Evolutionary conservation across 2,113 vertebrate species (phyloP), one percentile per base, ranked within the genome.

Genomic region (Bubo bubo): DNA sequence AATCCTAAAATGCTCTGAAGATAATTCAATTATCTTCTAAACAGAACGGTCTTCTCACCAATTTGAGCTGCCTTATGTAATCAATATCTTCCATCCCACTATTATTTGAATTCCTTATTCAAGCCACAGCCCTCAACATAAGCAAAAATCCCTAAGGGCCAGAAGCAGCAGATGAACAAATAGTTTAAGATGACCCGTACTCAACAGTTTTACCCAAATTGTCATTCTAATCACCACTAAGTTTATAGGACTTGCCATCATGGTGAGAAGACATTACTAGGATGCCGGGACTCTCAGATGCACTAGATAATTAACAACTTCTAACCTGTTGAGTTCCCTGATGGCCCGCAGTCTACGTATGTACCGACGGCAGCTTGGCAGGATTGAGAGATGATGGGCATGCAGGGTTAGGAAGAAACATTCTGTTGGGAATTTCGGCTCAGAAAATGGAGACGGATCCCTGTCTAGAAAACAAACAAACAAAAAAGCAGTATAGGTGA

Each of bases 391-490:
- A 95, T 99, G 99, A 93, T 99, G 99, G 49, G 99, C 97, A 12
- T 99, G 99, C 95, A 99, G 98, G 2, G 99, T 99, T 63, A 99
- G 98, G 95, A 99, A 99, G 98, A 99, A 99, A 97, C 99, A 99
- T 90, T 99, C 99, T 0, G 99, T 99, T 4, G 99, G 99, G 97
- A 99, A 99, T 95, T 99, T 99, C 8, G 99, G 99, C 97, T 99
- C 99, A 58, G 99, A 98, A 95, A 99, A 99, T 7, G 98, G 98
- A 76, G 98, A 97, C 14, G 98, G 98, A 82, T 99, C 99, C 79
- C 98, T 98, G 86, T 98, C 99, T 99, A 63, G 27, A 88, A 92
- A 88, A 68, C 90, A 93, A 60, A 20, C 58, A 32, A 64, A 50
- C 39, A 56, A 26, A 43, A 7, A 24, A 71, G 39, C 45, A 66